phyloP scores from a whole-genome alignment of 2,113 vertebrate genomes.

The Microcebus ravelobensis region DNA sequence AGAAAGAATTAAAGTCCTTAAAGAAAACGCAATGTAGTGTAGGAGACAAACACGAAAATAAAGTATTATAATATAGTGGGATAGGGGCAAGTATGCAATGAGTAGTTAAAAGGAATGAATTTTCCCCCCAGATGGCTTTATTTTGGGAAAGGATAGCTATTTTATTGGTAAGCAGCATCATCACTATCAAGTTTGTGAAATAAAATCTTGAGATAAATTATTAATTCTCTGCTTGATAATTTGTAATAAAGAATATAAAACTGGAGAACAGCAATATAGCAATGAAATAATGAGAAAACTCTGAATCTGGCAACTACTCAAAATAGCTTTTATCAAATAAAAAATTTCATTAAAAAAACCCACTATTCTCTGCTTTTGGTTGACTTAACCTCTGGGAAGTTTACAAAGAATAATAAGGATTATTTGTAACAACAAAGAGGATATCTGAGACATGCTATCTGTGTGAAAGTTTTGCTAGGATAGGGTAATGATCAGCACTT shows the following conservation, averaged over 20 bases:
- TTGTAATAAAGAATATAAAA: neutral
- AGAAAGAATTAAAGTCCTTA: neutral
- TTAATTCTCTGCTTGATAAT: neutral
- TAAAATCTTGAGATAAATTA: slow-evolving; percentile 6
- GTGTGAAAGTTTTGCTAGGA: neutral
- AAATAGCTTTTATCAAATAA: neutral
- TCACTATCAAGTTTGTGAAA: neutral
- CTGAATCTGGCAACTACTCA: neutral
- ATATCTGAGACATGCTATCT: neutral
- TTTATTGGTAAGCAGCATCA: neutral
- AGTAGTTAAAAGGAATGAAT: neutral
- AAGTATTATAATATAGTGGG: neutral
- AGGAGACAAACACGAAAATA: neutral
- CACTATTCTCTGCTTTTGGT: neutral
- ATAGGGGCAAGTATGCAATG: neutral
- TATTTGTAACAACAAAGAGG: neutral
- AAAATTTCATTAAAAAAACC: neutral
- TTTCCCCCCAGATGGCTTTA: neutral
- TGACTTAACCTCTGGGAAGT: neutral
- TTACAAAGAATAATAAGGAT: neutral
- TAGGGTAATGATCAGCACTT: neutral
- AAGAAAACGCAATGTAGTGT: neutral
- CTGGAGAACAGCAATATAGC: neutral
- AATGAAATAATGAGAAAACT: neutral
- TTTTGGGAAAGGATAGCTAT: neutral